Conservation (phyloP, 2,888 invertebrate species). For the Cataglyphis rosenhaueri region DNA sequence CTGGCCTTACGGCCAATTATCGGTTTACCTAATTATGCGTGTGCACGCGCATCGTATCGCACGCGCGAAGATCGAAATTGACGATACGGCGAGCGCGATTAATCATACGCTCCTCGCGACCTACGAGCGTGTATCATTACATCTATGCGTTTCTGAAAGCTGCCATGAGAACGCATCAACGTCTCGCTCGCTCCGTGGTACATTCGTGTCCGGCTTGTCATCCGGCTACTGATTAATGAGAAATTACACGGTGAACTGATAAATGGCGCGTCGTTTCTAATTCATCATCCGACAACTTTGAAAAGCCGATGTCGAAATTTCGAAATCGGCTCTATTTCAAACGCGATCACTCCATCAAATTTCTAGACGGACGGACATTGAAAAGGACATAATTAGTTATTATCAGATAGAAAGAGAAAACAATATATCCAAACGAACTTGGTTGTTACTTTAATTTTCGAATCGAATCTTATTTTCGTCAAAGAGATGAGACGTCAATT, state of each 20-base stretch:
- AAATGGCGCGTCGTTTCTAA: conserved; percentile 13
- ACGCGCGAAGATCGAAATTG: conserved; percentile 32
- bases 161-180: conserved; percentile 12
- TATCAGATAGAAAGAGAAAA: background rate
- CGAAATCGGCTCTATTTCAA: background rate
- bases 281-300: conserved; percentile 32
- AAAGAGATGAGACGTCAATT: background rate
- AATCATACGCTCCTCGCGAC: conserved; percentile 31
- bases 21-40: conserved; percentile 53
- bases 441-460: background rate
- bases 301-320: conserved; percentile 19
- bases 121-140: conserved; percentile 29
- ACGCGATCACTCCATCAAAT: background rate
- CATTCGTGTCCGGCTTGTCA: conserved; percentile 26
- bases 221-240: conserved; percentile 45
- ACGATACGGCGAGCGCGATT: conserved; percentile 43
- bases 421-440: background rate
- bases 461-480: background rate
- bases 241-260: conserved; percentile 27
- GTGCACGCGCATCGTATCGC: conserved; percentile 26
- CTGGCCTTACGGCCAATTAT: conserved; percentile 50
- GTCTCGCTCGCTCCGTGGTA: background rate
- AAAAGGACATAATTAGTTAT: background rate
- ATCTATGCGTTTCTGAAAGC: conserved; percentile 32
- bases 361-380: background rate